phyloP scores from a whole-genome alignment of 2,888 invertebrate genomes.

The Barypeithes pellucidus region DNA sequence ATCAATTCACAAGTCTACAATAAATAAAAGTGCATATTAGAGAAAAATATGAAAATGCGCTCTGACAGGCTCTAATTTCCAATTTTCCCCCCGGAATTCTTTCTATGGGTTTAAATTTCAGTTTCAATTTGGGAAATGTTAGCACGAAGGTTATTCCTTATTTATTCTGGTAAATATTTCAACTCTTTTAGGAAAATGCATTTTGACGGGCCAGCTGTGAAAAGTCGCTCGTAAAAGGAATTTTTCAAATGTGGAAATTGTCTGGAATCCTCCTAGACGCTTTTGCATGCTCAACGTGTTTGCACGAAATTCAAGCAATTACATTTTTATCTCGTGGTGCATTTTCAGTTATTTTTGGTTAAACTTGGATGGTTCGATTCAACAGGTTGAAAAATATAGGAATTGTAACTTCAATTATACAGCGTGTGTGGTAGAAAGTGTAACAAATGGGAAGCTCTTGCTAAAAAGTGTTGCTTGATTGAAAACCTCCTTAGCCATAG shows the following conservation, averaged over 20 bases:
- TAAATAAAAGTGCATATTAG: not conserved
- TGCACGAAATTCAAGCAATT: not conserved
- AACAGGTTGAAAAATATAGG: too few relatives aligned
- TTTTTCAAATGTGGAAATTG: not conserved
- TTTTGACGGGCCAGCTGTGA: constrained; percentile 17
- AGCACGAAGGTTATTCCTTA: constrained; percentile 10
- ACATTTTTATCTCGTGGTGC: too few relatives aligned
- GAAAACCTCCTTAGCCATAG: too few relatives aligned
- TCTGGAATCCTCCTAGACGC: not conserved
- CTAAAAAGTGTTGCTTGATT: too few relatives aligned
- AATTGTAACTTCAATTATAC: too few relatives aligned
- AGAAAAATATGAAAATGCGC: not conserved
- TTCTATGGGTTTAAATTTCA: constrained; percentile 11
- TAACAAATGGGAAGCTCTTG: too few relatives aligned
- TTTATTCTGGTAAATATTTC: constrained; percentile 23
- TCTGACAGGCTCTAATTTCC: not conserved
- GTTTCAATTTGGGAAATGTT: constrained; percentile 21
- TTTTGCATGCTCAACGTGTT: not conserved
- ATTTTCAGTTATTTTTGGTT: too few relatives aligned
- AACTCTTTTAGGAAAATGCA: not conserved
- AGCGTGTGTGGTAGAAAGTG: too few relatives aligned
- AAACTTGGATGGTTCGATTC: too few relatives aligned
- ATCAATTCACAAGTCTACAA: not conserved
- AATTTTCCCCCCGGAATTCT: constrained; percentile 14
- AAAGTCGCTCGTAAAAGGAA: constrained; percentile 15